Evolutionary conservation across 2,888 invertebrate species (phyloP).

Genomic region (Thera obeliscata): DNA sequence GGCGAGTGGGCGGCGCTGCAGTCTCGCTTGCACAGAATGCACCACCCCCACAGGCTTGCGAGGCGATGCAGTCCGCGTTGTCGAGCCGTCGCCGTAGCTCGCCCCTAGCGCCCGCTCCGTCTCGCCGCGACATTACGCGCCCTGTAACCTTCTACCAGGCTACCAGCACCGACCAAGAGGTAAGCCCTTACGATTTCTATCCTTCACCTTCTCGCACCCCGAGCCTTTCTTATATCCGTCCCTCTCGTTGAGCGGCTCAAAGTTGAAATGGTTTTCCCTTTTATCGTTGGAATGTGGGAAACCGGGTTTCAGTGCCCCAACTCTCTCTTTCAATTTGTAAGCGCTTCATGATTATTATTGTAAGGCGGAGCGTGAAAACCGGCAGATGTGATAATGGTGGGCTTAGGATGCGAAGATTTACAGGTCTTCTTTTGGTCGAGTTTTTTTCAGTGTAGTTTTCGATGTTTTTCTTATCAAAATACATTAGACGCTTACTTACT

Average conservation of each 20-base stretch:
- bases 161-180: conserved; percentile 69
- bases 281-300: conserved; percentile 81
- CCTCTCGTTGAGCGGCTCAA: conserved; percentile 52
- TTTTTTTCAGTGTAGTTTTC: background rate
- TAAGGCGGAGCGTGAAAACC: conserved; percentile 44
- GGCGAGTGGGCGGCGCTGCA: conserved; percentile 79
- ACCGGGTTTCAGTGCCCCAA: conserved; percentile 77
- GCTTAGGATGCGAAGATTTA: background rate
- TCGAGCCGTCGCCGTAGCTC: conserved; percentile 70
- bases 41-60: conserved; percentile 74
- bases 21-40: conserved; percentile 82
- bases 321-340: conserved; percentile 83
- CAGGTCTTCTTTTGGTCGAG: background rate
- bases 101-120: conserved; percentile 60
- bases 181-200: conserved; percentile 74
- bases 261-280: conserved; percentile 78
- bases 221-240: conserved; percentile 55
- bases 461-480: background rate
- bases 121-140: conserved; percentile 70
- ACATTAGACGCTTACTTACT: too few relatives aligned
- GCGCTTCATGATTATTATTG: conserved; percentile 60
- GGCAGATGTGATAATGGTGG: background rate
- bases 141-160: conserved; percentile 82
- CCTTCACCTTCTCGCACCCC: conserved; percentile 62
- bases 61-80: conserved; percentile 75